Evolutionary conservation across 2,113 vertebrate genomes (phyloP).

Genomic region (Callionymus lyra): DNA sequence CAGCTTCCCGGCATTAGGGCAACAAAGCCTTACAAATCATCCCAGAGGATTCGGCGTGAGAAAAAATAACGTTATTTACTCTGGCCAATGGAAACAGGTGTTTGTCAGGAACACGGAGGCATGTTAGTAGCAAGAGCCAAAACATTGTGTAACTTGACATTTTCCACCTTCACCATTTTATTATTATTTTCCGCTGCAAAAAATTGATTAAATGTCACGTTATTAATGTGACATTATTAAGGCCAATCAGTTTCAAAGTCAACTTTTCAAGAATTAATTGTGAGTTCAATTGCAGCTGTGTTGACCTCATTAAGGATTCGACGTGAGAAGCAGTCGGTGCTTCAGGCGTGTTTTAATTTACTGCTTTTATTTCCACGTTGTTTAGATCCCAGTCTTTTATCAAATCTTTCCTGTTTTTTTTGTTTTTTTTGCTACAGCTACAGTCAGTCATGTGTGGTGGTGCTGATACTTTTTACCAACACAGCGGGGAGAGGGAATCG

Average conservation of each 20-base stretch:
- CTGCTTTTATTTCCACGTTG: too few relatives aligned
- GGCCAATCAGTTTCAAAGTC: slow-evolving; percentile 41
- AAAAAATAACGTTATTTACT: slow-evolving; percentile 34
- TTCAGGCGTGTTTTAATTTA: not conserved
- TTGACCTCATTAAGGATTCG: too few relatives aligned
- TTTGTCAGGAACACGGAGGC: slow-evolving; percentile 6
- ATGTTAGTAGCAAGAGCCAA: slow-evolving; percentile 4
- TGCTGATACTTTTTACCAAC: too few relatives aligned
- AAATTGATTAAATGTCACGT: slow-evolving; percentile 65
- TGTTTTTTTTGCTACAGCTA: too few relatives aligned
- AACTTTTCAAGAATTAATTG: slow-evolving; percentile 32
- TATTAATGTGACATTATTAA: slow-evolving; percentile 59
- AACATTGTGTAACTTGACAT: slow-evolving; percentile 22
- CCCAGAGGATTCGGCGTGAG: slow-evolving; percentile 42
- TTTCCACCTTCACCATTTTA: slow-evolving; percentile 5
- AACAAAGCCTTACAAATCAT: slow-evolving; percentile 46
- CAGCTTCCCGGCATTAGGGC: slow-evolving; percentile 43
- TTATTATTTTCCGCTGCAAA: not conserved
- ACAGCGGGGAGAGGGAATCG: too few relatives aligned
- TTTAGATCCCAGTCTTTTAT: too few relatives aligned
- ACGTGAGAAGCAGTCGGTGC: not conserved
- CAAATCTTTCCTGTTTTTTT: too few relatives aligned
- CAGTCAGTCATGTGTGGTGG: not conserved
- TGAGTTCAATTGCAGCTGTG: not conserved
- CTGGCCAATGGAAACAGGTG: slow-evolving; percentile 8